phyloP scores from a whole-genome alignment of 2,113 vertebrate species.

The Pteruthius melanotis region DNA sequence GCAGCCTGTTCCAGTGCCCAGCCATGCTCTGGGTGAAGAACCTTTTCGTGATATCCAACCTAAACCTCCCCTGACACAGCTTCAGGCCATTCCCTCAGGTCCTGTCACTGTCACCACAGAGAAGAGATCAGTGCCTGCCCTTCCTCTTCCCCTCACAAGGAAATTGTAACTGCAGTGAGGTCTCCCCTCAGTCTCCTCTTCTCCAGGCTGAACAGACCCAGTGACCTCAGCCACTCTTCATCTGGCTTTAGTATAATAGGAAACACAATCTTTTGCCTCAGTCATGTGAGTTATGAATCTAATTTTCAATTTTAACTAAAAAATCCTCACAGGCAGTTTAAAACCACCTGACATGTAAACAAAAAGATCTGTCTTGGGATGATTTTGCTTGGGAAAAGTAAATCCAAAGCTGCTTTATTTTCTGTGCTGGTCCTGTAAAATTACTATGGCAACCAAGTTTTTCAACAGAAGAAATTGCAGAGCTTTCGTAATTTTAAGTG shows the following conservation, averaged over 20 bases:
- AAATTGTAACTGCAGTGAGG: not conserved
- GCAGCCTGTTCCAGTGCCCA: not conserved
- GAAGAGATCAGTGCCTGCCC: not conserved
- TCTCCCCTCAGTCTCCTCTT: not conserved
- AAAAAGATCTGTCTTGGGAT: not conserved
- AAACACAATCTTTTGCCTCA: not conserved
- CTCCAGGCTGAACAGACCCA: not conserved
- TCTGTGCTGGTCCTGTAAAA: not conserved
- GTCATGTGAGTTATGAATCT: not conserved
- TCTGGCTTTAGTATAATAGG: not conserved
- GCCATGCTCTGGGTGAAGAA: not conserved
- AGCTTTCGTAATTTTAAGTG: not conserved
- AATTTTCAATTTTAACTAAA: not conserved
- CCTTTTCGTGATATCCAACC: not conserved
- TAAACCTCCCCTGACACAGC: not conserved
- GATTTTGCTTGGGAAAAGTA: not conserved
- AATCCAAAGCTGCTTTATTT: not conserved
- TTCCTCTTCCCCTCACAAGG: not conserved
- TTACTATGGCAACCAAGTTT: not conserved
- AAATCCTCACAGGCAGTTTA: not conserved
- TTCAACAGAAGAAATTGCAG: not conserved
- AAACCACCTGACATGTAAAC: not conserved
- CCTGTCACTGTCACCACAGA: not conserved
- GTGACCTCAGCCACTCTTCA: not conserved
- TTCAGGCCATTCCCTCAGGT: not conserved